A percentile compares a stretch with the other conserved stretches of the same genome.
These are phyloP conservation scores for Metopolophium dirhodum DNA, from an alignment of 1,140 invertebrate genomes.

Conservation along the genomic window DNA sequence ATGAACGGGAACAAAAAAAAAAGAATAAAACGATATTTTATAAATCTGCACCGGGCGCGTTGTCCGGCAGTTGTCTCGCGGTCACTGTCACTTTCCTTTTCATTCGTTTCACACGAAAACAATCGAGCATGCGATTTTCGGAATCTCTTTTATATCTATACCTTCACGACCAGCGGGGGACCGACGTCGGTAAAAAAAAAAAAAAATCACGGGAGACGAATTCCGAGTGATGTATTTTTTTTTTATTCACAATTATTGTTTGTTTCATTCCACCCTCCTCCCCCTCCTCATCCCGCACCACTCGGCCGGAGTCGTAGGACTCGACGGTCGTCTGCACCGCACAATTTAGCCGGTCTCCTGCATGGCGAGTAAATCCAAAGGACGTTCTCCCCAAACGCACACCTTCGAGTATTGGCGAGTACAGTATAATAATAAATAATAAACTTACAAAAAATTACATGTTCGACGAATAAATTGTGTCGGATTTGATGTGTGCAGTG, in stretches of 20 bases:
- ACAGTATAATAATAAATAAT: no score
- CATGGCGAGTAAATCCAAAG: neutral
- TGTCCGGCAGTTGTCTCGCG: neutral
- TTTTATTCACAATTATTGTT: constrained; percentile 24
- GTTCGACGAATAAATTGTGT: neutral
- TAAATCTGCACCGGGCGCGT: neutral
- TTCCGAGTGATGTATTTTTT: constrained; percentile 12
- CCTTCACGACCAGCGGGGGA: neutral
- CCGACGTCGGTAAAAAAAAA: neutral
- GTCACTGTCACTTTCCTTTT: constrained; percentile 41
- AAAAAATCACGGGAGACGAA: constrained; percentile 22
- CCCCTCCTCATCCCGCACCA: no score
- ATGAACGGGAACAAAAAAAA: neutral
- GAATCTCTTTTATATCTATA: neutral
- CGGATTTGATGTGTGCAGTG: neutral
- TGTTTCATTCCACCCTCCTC: neutral
- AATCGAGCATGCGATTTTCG: constrained; percentile 25
- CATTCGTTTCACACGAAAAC: constrained; percentile 49
- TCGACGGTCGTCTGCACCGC: neutral
- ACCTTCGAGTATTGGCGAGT: neutral
- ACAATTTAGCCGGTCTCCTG: no score
- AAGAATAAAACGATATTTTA: neutral
- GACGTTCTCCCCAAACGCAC: neutral
- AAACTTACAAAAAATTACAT: neutral
- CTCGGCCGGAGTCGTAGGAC: no score